Conservation (phyloP, 1,140 invertebrate genomes). For the Anoplolepis gracilipes region DNA sequence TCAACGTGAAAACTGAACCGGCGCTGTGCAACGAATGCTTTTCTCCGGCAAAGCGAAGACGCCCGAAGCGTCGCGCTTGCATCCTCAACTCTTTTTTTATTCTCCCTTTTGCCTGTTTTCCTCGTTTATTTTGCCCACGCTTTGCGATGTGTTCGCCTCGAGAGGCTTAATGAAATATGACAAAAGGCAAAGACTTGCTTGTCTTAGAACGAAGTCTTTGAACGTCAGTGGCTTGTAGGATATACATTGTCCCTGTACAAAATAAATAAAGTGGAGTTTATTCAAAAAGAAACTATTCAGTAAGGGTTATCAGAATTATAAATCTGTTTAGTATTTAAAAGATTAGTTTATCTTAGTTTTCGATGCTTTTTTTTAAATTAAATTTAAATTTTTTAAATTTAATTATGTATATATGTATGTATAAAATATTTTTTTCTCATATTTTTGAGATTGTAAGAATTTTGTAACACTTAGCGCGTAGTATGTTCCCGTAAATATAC, state of each 20-base stretch:
- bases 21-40: slow-evolving; percentile 30
- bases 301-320: not conserved
- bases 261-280: not conserved
- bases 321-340: not conserved
- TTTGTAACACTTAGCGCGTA: not conserved
- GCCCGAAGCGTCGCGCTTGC: slow-evolving; percentile 63
- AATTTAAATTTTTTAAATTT: not conserved
- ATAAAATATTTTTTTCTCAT: not conserved
- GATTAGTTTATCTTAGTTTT: not conserved
- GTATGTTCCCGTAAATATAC: not conserved
- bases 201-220: slow-evolving; percentile 22
- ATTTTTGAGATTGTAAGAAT: not conserved
- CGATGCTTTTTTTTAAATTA: not conserved
- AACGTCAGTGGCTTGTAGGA: not conserved
- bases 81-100: slow-evolving; percentile 22
- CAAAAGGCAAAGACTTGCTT: slow-evolving; percentile 34
- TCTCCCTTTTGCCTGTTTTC: slow-evolving; percentile 9
- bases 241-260: not conserved
- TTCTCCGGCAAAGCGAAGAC: slow-evolving; percentile 56
- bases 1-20: slow-evolving; percentile 52
- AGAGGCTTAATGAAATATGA: slow-evolving; percentile 53
- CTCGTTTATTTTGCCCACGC: slow-evolving; percentile 38
- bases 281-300: not conserved
- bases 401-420: not conserved
- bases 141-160: not conserved